Base-by-base conservation (phyloP, 2,888 invertebrate genomes). In the Lissocephala sabroskyi region DNA sequence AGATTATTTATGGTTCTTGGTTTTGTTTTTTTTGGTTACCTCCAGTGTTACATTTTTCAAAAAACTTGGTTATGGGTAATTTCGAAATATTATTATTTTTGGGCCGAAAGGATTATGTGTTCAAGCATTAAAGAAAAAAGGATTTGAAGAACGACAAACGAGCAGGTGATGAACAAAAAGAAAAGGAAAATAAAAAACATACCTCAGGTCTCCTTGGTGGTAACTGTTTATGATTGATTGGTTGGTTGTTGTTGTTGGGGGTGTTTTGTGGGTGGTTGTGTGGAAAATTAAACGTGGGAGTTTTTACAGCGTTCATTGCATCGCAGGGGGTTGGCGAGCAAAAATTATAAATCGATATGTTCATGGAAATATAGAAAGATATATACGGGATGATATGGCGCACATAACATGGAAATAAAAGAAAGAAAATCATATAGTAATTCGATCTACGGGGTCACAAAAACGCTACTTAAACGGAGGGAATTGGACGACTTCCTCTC, bases 151-250 rank as follows among this genome's bases (percentile, higher is more conserved):
- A 26, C 51, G 33, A 42, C 23, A 53, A 44, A 62, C 74, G 59
- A 60, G 66, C 73, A 71, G 57, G 71, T 56, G 63, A 43, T 17
- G 10, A 61, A 77, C 56, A 45, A 32, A 59, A 66, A 60, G 67
- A 26, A 35, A 56, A 57, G 45, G 35, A 59, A 66, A 60, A 71
- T 28, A 35, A 56, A 57, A 65, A 79, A 90, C 92, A 88, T 91
- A 94, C 94, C 93, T 95, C 95, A 82, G 94, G 94, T 88, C 92
- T 92, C 88, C 93, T 89, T 86, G 93, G 92, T 85, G 93, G 93
- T 88, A 91, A 89, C 93, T 93, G 89, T 79, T 59, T 59, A 52
- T 64, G 62, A 65, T 61, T 53, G 47, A 5, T 35, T 35, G 53
- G 47, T 64, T 52, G 56, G 56, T 60, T 58, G 52, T 47, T 49